Evolutionary conservation across 2,888 invertebrate species (phyloP), one percentile per base, ranked within the genome.

Genomic region (Strigamia crassipes): DNA sequence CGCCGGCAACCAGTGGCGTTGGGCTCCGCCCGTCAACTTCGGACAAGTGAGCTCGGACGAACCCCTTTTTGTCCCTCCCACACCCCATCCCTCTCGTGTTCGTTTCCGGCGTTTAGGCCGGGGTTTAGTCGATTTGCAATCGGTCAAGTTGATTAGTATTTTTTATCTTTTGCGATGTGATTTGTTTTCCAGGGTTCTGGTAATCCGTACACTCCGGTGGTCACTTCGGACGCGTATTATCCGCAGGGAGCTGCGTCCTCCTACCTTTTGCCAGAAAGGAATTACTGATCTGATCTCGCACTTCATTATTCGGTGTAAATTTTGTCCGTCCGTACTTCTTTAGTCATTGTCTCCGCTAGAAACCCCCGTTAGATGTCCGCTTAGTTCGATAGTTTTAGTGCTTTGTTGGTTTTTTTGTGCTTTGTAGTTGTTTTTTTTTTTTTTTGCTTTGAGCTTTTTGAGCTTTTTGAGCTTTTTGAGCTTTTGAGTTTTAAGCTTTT

Each of bases 211-310:
- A 41, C 81, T 38, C 34, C 81, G n/a, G 34, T 81, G 27, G 81
- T 31, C 15, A 27, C 80, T 51, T 41, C 41, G 42, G 31, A 42
- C 31, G 46, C 46, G 4, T 51, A 41, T 27, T 80, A 31, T 51
- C 15, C 46, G 34, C 42, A 38, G 23, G 82, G 80, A 77, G 82
- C 81, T 77, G 46, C 81, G 27, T 78, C 82, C 42, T 77, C 83
- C 27, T 83, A 79, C 81, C 77, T 83, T 56, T 42, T 83, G 46
- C 83, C 83, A 12, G 82, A 83, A 61, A 83, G 83, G 80, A 83
- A 83, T 82, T 83, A 81, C 80, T 83, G 83, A 83, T 79, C 56
- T 9, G 83, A 83, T 79, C 56, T 9, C n/a, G 8, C 56, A 56
- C 56, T 56, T 56, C 56, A 18, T 56, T 56, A 46, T 56, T 56